These are phyloP conservation scores for Drosophila borborema DNA, from an alignment of 2,888 invertebrate genomes.

Conservation along the genomic window DNA sequence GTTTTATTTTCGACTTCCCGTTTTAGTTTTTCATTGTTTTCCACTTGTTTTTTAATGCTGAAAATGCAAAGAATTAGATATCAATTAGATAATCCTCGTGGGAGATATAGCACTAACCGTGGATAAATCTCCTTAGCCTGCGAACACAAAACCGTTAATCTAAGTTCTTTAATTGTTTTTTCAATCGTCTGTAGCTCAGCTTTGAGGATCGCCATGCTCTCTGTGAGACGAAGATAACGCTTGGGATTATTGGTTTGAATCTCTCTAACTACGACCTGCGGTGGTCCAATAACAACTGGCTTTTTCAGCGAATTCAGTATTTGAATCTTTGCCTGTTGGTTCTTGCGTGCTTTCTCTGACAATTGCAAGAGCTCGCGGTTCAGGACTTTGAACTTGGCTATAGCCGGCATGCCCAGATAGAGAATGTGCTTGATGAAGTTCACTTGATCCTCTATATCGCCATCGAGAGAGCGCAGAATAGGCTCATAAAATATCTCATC, in stretches of 20 bases:
- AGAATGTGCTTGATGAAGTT: slow-evolving; percentile 83
- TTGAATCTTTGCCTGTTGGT: slow-evolving; percentile 66
- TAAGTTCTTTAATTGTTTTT: slow-evolving; percentile 80
- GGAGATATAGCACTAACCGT: slow-evolving; percentile 59
- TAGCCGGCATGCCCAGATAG: slow-evolving; percentile 82
- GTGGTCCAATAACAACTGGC: slow-evolving; percentile 31
- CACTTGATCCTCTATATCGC: slow-evolving; percentile 83
- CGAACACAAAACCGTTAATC: slow-evolving; percentile 80
- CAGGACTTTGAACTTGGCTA: slow-evolving; percentile 72
- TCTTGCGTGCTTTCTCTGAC: slow-evolving; percentile 72
- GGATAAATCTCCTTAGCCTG: slow-evolving; percentile 82
- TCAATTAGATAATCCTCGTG: neutral
- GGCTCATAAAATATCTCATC: slow-evolving; percentile 84
- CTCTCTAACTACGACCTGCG: neutral
- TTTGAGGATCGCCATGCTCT: slow-evolving; percentile 80
- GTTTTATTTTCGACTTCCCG: slow-evolving; percentile 67
- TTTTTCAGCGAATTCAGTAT: slow-evolving; percentile 69
- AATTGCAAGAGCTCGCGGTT: slow-evolving; percentile 72
- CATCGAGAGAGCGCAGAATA: slow-evolving; percentile 81
- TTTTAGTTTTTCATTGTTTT: slow-evolving; percentile 75
- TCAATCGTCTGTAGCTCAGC: slow-evolving; percentile 75
- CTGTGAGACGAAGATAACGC: slow-evolving; percentile 83
- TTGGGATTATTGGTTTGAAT: slow-evolving; percentile 35
- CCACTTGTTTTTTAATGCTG: slow-evolving; percentile 79
- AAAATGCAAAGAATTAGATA: neutral